Conservation (phyloP, 2,113 vertebrate species). For the Agapornis roseicollis region DNA sequence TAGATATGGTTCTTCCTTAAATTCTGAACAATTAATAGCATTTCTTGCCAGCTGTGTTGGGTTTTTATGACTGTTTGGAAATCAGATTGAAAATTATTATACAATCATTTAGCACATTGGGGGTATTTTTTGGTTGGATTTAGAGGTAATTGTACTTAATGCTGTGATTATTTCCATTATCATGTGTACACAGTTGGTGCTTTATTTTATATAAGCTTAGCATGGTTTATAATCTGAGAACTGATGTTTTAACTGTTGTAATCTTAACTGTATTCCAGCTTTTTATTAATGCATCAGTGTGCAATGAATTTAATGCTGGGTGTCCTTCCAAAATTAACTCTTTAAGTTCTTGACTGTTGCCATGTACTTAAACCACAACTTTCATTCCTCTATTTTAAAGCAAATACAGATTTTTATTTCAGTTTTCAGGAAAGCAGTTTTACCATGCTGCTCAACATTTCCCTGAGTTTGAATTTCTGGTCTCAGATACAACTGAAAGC, state of each 20-base stretch:
- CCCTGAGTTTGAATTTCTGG: neutral
- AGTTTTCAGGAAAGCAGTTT: neutral
- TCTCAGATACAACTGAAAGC: neutral
- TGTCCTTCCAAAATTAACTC: neutral
- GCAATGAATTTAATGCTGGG: neutral
- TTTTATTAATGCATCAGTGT: neutral
- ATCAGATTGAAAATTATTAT: neutral
- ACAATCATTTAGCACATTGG: neutral
- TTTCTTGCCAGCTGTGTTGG: neutral
- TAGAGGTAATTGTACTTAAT: neutral
- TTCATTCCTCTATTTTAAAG: neutral
- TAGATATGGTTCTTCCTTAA: neutral
- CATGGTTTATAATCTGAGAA: neutral
- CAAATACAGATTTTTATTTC: neutral
- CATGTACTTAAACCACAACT: neutral
- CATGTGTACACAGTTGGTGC: neutral
- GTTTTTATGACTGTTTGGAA: neutral
- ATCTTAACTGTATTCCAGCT: neutral
- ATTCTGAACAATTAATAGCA: neutral
- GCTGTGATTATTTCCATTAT: conserved; percentile 6
- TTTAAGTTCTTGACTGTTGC: neutral
- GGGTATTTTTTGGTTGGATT: neutral
- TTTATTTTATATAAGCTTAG: neutral
- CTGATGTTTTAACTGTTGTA: neutral
- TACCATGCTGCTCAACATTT: neutral